Conservation (phyloP, 35 echinoderm and acorn worm genomes). For the Eucidaris tribuloides region DNA sequence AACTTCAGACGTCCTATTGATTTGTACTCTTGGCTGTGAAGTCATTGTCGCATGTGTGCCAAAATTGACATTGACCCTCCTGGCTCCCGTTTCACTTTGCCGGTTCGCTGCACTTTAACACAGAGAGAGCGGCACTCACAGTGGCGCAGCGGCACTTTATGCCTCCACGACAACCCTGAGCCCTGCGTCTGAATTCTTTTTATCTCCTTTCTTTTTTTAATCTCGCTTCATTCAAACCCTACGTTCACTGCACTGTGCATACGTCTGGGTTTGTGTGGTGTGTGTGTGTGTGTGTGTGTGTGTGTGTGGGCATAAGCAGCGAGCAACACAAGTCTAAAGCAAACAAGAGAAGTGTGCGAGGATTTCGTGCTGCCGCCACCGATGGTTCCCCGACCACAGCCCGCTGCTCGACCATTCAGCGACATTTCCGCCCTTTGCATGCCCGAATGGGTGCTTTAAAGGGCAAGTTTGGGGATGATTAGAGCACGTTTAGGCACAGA, state of each 20-base stretch:
- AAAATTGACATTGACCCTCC: conserved; percentile 26
- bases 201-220: not conserved
- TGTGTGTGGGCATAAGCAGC: not conserved
- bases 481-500: not conserved
- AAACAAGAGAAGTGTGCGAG: not conserved
- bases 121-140: not conserved
- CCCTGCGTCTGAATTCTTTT: not conserved
- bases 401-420: not conserved
- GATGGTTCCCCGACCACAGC: not conserved
- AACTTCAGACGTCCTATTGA: conserved; percentile 10
- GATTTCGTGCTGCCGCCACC: conserved; percentile 14
- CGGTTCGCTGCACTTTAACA: conserved; percentile 29
- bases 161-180: not conserved
- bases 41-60: not conserved
- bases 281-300: too few species aligned
- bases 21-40: conserved; percentile 13
- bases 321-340: not conserved
- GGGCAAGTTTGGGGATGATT: not conserved
- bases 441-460: not conserved
- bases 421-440: not conserved
- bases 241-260: not conserved
- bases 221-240: conserved; percentile 10
- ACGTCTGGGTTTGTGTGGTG: too few species aligned
- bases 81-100: conserved; percentile 22
- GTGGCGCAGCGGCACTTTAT: conserved; percentile 11